These are phyloP conservation scores for Tyto alba DNA, from an alignment of 2,113 vertebrate genomes.

Conservation along the genomic window DNA sequence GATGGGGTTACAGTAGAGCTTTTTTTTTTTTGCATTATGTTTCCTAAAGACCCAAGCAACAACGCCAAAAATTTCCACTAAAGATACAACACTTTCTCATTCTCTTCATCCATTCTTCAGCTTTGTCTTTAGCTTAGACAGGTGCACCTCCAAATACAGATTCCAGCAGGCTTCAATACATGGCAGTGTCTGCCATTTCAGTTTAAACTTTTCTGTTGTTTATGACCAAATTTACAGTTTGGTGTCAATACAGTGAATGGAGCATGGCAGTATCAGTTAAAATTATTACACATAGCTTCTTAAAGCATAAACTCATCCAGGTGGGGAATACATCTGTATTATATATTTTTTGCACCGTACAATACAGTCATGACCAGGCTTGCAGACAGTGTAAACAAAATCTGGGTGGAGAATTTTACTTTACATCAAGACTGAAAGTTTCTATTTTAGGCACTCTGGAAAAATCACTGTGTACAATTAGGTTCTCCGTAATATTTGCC, in stretches of 20 bases:
- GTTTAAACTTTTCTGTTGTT: neutral
- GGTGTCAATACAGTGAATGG: neutral
- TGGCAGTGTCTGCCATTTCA: neutral
- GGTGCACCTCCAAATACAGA: neutral
- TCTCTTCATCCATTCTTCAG: neutral
- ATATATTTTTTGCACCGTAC: neutral
- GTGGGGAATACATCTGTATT: neutral
- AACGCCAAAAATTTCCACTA: neutral
- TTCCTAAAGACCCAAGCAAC: neutral
- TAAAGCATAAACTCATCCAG: neutral
- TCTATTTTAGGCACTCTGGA: neutral
- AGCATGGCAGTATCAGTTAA: neutral
- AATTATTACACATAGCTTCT: neutral
- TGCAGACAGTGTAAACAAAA: neutral
- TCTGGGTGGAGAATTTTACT: neutral
- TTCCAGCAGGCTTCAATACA: neutral
- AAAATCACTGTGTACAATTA: neutral
- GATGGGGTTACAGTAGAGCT: neutral
- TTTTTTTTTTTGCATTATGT: neutral
- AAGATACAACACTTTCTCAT: neutral
- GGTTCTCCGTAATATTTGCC: neutral
- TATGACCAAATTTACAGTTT: neutral
- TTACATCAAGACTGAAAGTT: neutral
- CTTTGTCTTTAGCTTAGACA: neutral
- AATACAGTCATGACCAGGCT: neutral